Conservation (phyloP, 2,797 vertebrate genomes). For the Coendou prehensilis region DNA sequence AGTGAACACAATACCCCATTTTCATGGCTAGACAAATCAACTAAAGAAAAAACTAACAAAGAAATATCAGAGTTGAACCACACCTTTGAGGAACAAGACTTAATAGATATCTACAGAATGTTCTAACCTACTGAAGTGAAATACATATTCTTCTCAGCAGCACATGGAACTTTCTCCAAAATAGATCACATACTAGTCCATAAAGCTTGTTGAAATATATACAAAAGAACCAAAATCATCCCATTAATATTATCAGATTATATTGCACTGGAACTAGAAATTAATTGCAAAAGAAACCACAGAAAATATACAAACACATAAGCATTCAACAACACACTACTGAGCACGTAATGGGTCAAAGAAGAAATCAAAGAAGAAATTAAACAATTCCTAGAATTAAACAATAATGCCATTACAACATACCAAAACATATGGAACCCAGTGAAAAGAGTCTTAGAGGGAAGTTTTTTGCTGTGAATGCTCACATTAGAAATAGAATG, state of each 20-base stretch:
- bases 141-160: not conserved
- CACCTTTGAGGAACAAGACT: not conserved
- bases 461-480: not conserved
- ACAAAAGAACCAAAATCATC: not conserved
- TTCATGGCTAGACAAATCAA: not conserved
- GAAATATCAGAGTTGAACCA: not conserved
- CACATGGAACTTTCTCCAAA: not conserved
- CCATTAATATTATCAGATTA: not conserved
- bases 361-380: not conserved
- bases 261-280: not conserved
- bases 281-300: not conserved
- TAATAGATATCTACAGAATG: not conserved
- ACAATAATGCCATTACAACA: not conserved
- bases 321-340: not conserved
- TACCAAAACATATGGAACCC: not conserved
- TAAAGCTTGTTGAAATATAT: not conserved
- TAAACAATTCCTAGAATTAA: not conserved
- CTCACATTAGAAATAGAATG: not conserved
- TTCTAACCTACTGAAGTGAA: not conserved
- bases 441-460: not conserved
- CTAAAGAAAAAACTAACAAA: not conserved
- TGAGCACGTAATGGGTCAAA: not conserved
- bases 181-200: not conserved
- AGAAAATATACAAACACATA: not conserved
- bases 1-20: not conserved